phyloP scores from a whole-genome alignment of 2,113 vertebrate species.

The Speoplatyrhinus poulsoni region DNA sequence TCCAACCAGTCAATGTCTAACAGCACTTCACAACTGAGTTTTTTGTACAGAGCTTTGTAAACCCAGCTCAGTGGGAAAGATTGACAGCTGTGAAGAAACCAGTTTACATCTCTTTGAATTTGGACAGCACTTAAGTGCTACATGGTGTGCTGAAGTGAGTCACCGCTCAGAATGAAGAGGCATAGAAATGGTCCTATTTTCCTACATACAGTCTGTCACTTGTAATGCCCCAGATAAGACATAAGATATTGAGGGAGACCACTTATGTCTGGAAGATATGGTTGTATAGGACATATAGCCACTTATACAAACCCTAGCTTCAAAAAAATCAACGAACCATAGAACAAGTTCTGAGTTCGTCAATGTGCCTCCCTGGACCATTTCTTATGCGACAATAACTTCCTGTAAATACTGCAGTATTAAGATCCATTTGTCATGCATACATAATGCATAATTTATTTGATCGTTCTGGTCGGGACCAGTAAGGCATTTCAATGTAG shows the following conservation, averaged over 20 bases:
- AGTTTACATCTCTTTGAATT: slow-evolving; percentile 24
- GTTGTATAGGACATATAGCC: background rate
- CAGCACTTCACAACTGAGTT: slow-evolving; percentile 66
- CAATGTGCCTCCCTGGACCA: slow-evolving; percentile 53
- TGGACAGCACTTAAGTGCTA: slow-evolving; percentile 47
- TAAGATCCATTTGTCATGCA: background rate
- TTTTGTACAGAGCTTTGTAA: slow-evolving; percentile 24
- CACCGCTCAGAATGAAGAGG: slow-evolving; percentile 29
- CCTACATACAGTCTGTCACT: slow-evolving; percentile 52
- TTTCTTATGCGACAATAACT: slow-evolving; percentile 26
- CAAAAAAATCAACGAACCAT: background rate
- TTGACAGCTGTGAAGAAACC: background rate
- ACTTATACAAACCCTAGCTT: slow-evolving; percentile 11
- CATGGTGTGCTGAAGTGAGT: slow-evolving; percentile 37
- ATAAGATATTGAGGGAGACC: slow-evolving; percentile 43
- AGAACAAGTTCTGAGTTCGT: slow-evolving; percentile 15
- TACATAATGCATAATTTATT: slow-evolving; percentile 15
- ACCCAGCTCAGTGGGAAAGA: slow-evolving; percentile 70
- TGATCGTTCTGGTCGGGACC: slow-evolving; percentile 45
- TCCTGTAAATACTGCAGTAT: slow-evolving; percentile 49
- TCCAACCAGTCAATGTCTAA: slow-evolving; percentile 33
- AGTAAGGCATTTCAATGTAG: slow-evolving; percentile 60
- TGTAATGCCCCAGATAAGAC: slow-evolving; percentile 13
- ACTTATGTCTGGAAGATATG: slow-evolving; percentile 31
- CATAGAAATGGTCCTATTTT: slow-evolving; percentile 20